A percentile compares a stretch with the other conserved stretches of the same genome.
Conservation (phyloP, 2,113 vertebrate species). For the Crotalus helleri region DNA sequence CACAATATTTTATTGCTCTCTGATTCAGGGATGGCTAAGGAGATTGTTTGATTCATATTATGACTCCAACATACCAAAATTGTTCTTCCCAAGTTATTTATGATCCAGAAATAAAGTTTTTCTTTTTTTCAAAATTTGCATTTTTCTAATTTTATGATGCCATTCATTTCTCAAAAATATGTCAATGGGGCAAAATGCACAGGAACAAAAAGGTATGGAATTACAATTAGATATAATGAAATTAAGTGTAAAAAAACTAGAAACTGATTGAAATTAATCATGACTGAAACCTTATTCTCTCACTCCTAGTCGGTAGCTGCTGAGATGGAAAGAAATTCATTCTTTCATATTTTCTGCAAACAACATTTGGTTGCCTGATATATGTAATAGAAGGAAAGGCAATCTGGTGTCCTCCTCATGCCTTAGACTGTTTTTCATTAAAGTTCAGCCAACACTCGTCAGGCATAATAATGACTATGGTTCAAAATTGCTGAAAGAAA, state of each 20-base stretch:
- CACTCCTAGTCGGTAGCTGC: neutral
- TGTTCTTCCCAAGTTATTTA: neutral
- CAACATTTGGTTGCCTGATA: neutral
- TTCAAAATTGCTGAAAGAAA: neutral
- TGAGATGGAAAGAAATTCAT: neutral
- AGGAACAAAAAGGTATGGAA: neutral
- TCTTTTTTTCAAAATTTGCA: neutral
- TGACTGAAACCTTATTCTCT: neutral
- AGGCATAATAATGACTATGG: neutral
- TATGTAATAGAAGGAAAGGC: neutral
- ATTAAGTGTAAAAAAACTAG: neutral
- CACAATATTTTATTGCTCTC: neutral
- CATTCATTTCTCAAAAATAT: neutral
- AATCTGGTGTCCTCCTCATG: neutral
- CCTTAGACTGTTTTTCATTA: neutral
- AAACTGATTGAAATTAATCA: neutral
- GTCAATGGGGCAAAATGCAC: neutral
- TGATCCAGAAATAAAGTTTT: neutral
- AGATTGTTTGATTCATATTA: neutral
- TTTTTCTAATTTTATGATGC: neutral
- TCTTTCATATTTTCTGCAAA: neutral
- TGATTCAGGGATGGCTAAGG: neutral
- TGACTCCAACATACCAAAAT: neutral
- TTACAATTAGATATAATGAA: neutral
- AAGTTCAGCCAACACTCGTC: neutral